Base-by-base conservation (phyloP, 2,888 invertebrate genomes). In the Drosophila maculinotata region DNA sequence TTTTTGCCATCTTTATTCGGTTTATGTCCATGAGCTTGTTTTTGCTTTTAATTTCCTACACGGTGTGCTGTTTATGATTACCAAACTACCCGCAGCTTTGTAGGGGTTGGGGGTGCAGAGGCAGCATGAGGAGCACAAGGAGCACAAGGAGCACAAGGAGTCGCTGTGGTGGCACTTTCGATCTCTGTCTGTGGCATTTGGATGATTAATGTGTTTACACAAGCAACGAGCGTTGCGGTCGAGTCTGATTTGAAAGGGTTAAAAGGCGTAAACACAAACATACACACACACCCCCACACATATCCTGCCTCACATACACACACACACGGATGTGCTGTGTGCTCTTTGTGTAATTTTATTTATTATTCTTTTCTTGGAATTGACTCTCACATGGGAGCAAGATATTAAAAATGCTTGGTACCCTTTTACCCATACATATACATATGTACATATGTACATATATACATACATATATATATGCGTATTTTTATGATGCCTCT, bases 171-270 rank as follows among this genome's bases (percentile, higher is more conserved):
- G 83, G 77, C 86, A 81, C 88, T 87, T 87, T 82, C 81, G 81
- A 85, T 82, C 86, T 87, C 86, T 88, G 88, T 86, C 87, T 82
- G 83, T 82, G 88, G 88, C 86, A 86, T 79, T 82, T 74, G 84
- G 83, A 88, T 82, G 82, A 82, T 82, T 88, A 82, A 82, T 82
- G 82, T 82, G 88, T 86, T 88, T 82, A 88, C 82, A 86, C 71
- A 83, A 71, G 74, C 82, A 86, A 76, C 82, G 83, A 86, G 74
- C 80, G 62, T 68, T 88, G 88, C 83, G 82, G 82, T 82, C 68
- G 83, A 74, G 79, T 83, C 76, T 82, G 88, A 82, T 86, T 83
- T 83, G 77, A 86, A 82, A 86, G 82, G 82, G 88, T 82, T 82
- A 86, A 86, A 86, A 82, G 76, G 76, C 86, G 83, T 82, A 87